A percentile compares a stretch with the other conserved stretches of the same genome.
These are phyloP conservation scores for Drosophila multiciliata DNA, from an alignment of 2,888 invertebrate species.

Conservation along the genomic window DNA sequence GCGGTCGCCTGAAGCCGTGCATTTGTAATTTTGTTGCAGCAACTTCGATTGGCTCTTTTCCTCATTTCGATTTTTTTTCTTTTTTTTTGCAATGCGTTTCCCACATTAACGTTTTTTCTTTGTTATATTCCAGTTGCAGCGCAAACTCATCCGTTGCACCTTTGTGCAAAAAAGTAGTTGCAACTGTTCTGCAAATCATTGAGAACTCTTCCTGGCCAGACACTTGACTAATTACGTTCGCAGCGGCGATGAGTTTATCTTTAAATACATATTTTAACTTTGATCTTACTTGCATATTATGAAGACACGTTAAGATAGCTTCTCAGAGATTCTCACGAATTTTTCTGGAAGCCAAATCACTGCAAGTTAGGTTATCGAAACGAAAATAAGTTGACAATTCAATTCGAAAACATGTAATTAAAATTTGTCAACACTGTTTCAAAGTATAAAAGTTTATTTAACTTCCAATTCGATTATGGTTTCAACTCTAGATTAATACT, in stretches of 20 bases:
- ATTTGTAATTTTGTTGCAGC: conserved; percentile 48
- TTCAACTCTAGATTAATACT: neutral
- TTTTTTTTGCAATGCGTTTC: conserved; percentile 44
- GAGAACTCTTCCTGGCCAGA: conserved; percentile 14
- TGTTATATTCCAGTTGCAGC: conserved; percentile 18
- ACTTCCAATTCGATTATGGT: neutral
- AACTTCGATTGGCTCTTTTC: conserved; percentile 23
- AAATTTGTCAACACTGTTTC: neutral
- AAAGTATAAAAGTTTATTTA: too few relatives aligned
- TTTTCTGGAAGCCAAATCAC: neutral
- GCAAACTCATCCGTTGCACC: conserved; percentile 54
- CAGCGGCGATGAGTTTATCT: conserved; percentile 14
- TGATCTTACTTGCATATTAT: neutral
- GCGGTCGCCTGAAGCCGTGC: conserved; percentile 51
- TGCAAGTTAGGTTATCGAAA: neutral
- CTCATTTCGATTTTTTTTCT: conserved; percentile 15
- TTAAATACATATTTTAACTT: neutral
- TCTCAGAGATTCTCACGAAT: neutral
- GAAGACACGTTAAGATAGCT: neutral
- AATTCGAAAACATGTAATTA: neutral
- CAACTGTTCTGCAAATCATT: conserved; percentile 41
- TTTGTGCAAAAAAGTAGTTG: conserved; percentile 30
- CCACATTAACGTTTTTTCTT: conserved; percentile 64
- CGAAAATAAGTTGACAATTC: neutral
- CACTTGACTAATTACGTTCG: conserved; percentile 31